Conservation (phyloP, 1,140 invertebrate species). For the Oreohelix idahoensis region DNA sequence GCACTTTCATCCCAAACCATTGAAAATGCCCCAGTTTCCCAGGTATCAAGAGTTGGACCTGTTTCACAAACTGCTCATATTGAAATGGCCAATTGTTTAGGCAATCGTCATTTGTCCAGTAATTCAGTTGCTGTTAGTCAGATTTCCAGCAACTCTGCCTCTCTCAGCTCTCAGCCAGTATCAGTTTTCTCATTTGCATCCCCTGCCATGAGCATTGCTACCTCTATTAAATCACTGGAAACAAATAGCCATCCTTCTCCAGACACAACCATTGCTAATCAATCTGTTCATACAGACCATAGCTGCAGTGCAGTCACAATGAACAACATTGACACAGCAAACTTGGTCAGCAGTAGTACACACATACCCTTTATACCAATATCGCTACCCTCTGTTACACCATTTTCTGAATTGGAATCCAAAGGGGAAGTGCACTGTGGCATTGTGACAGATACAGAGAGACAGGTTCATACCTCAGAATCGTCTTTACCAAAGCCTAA, state of each 20-base stretch:
- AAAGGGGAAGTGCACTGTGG: not conserved
- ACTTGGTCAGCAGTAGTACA: conserved; percentile 27
- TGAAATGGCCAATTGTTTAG: conserved; percentile 7
- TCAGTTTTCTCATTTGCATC: conserved; percentile 34
- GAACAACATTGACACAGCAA: not conserved
- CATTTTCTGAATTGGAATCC: not conserved
- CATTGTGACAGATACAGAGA: not conserved
- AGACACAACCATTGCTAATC: conserved; percentile 21
- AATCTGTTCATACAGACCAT: not conserved
- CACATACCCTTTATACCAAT: not conserved
- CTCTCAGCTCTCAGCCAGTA: conserved; percentile 21
- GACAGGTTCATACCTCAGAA: not conserved
- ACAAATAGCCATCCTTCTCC: conserved; percentile 20
- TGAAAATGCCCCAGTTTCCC: not conserved
- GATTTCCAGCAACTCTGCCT: not conserved
- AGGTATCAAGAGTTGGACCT: not conserved
- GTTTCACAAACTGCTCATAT: not conserved
- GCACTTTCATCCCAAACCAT: conserved; percentile 31
- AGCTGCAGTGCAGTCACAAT: not conserved
- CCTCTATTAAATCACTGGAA: conserved; percentile 7
- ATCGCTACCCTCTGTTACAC: not conserved
- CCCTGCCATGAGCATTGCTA: conserved; percentile 25
- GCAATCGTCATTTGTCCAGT: not conserved
- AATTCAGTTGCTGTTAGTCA: not conserved
- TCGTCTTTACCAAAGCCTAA: too few relatives aligned